phyloP scores from a whole-genome alignment of 2,113 vertebrate species.

The Nycticebus coucang region DNA sequence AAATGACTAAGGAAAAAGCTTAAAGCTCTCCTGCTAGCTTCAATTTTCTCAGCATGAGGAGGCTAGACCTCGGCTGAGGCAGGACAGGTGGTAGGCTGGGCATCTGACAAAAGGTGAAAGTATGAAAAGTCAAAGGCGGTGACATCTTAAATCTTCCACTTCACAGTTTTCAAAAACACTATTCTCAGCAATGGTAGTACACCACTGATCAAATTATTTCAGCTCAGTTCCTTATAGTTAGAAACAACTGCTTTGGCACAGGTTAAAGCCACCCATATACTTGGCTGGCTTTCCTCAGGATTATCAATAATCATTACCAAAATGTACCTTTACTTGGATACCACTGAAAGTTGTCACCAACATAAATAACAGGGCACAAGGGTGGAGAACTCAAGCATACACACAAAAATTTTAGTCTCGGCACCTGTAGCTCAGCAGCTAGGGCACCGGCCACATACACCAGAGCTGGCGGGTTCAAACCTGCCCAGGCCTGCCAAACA shows the following conservation, averaged over 20 bases:
- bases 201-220: constrained; percentile 24
- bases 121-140: background rate
- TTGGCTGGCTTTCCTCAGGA: background rate
- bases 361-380: background rate
- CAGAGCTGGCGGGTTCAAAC: too few species aligned
- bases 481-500: too few species aligned
- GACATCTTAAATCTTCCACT: background rate
- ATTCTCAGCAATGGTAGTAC: constrained; percentile 16
- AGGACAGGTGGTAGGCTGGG: background rate
- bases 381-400: background rate
- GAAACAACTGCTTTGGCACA: constrained; percentile 46
- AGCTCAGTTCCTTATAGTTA: constrained; percentile 20
- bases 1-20: background rate
- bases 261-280: constrained; percentile 19
- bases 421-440: too few species aligned
- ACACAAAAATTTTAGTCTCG: background rate
- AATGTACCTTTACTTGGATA: constrained; percentile 33
- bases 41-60: background rate
- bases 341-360: constrained; percentile 38
- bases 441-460: too few species aligned
- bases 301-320: background rate
- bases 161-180: background rate
- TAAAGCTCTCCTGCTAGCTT: background rate
- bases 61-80: background rate
- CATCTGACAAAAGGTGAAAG: background rate